Evolutionary conservation across 2,113 vertebrate genomes (phyloP), one percentile per base, ranked within the genome.

Genomic region (Sula dactylatra): DNA sequence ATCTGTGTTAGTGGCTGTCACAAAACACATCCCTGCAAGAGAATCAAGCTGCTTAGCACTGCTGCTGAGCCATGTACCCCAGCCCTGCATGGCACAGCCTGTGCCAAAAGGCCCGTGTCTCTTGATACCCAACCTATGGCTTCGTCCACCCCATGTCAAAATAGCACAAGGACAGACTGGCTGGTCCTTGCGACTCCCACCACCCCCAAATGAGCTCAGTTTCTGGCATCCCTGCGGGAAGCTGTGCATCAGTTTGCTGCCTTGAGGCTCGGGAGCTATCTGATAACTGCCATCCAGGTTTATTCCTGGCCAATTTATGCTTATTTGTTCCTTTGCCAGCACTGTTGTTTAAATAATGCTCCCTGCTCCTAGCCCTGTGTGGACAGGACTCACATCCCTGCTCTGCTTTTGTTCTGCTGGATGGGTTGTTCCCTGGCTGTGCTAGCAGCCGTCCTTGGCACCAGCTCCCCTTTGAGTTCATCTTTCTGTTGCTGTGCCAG

Each of bases 331-430:
- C 59, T 81, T 73, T 62, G 45, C 64, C 36, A 84, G 45, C 22
- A 4, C 44, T 32, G 42, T 6, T 45, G 76, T 47, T 72, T 11
- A 15, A 44, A n/a, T 38, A 4, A 64, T 38, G 20, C 72, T 84
- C 9, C 15, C 26, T 2, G 5, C 26, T 40, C 52, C 42, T 5
- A 34, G 74, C 69, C 65, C 55, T 45, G 32, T 16, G 21, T 1
- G 0, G 44, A 3, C 3, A 4, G 69, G 50, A 18, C 76, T 65
- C 6, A 0, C 40, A 2, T 49, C 59, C 31, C 31, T 58, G 85
- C 52, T 49, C 59, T 38, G n/a, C 22, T 18, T 3, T 2, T 58
- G 13, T 36, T 22, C 47, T 55, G 49, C 45, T 6, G 24, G 19
- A 31, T 36, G 11, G 32, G 42, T 54, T 38, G 44, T 85, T 24